A percentile compares a stretch with the other conserved stretches of the same genome.
Evolutionary conservation across 2,888 invertebrate genomes (phyloP).

Genomic region (Clistopyga incitator): DNA sequence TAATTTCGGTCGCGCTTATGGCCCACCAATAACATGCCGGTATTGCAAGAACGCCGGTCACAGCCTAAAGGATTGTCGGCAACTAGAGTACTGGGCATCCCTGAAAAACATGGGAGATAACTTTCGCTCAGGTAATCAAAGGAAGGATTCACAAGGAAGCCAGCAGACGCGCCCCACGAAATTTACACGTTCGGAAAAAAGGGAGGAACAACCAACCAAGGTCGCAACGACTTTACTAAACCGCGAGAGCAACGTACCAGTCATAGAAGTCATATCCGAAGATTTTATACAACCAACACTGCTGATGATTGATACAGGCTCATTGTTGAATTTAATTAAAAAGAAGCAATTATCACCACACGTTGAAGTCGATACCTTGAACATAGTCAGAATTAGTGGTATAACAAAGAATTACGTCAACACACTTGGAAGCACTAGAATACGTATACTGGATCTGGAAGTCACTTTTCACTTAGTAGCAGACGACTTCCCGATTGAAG

Average conservation of each 20-base stretch:
- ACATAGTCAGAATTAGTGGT: too few species aligned
- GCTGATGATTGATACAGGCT: constrained; percentile 52
- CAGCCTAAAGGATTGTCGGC: neutral
- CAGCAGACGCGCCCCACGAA: too few species aligned
- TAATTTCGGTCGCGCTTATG: neutral
- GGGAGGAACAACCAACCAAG: too few species aligned
- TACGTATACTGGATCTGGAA: neutral
- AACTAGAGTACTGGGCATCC: neutral
- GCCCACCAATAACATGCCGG: too few species aligned
- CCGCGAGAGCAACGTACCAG: constrained; percentile 30
- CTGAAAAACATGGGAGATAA: neutral
- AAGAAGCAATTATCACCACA: constrained; percentile 7
- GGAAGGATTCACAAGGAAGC: neutral
- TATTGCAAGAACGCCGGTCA: neutral
- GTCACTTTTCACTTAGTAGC: constrained; percentile 53
- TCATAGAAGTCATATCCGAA: too few species aligned
- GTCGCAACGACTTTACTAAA: too few species aligned
- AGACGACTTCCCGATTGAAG: constrained; percentile 52
- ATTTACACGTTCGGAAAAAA: too few species aligned
- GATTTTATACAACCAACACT: constrained; percentile 29
- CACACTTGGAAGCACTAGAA: constrained; percentile 44
- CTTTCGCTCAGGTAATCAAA: neutral
- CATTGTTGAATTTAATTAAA: constrained; percentile 41
- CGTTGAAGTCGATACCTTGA: constrained; percentile 24
- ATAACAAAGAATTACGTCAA: constrained; percentile 42